These are phyloP conservation scores for Falco punctatus DNA, from an alignment of 2,113 vertebrate species.

Conservation along the genomic window DNA sequence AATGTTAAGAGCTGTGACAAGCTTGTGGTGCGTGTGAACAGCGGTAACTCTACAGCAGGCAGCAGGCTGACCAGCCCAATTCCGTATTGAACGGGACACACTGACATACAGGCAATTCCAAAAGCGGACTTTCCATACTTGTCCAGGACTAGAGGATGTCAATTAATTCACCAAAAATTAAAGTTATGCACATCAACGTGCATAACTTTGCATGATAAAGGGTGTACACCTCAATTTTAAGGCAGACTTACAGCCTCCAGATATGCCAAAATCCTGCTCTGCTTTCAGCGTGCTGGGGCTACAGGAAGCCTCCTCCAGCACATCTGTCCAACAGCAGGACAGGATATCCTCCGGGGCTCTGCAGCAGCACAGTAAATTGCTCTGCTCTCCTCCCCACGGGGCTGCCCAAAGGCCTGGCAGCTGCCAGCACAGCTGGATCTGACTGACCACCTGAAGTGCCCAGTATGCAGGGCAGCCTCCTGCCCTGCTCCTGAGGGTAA, in stretches of 20 bases:
- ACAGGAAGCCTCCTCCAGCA: background rate
- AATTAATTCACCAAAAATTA: background rate
- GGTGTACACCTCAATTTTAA: background rate
- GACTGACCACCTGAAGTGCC: background rate
- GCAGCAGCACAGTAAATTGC: background rate
- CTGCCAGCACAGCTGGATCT: background rate
- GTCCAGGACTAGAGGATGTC: background rate
- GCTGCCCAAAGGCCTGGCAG: background rate
- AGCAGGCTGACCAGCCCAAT: background rate
- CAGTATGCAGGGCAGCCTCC: background rate
- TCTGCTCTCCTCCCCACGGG: background rate
- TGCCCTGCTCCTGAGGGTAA: background rate
- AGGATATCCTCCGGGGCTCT: background rate
- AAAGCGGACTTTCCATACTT: background rate
- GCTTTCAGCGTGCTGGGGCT: background rate
- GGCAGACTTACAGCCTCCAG: background rate
- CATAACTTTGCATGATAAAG: background rate
- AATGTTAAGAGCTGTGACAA: background rate
- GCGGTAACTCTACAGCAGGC: background rate
- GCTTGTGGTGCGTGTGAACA: background rate
- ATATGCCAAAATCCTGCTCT: background rate
- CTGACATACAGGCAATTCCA: background rate
- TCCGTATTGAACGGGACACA: background rate
- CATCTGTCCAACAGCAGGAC: slow-evolving; percentile 7
- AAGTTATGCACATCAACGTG: background rate